A percentile compares a stretch with the other conserved stretches of the same genome.
These are phyloP conservation scores for Atta texana DNA, from an alignment of 1,140 invertebrate genomes.

Conservation along the genomic window DNA sequence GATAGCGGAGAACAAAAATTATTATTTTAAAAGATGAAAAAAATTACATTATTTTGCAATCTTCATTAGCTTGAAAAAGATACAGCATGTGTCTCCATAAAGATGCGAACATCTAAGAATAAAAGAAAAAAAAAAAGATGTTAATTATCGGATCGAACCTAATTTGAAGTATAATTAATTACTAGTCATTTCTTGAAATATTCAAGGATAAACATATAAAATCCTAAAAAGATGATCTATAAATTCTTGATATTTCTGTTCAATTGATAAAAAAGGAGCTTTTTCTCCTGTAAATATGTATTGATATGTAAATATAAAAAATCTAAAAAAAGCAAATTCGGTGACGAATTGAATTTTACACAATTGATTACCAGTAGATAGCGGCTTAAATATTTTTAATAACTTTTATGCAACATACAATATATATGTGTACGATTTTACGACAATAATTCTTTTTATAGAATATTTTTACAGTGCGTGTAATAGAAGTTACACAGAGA, in stretches of 20 bases:
- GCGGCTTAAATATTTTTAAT: slow-evolving; percentile 71
- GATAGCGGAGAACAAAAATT: neutral
- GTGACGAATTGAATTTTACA: slow-evolving; percentile 38
- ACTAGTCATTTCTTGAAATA: slow-evolving; percentile 11
- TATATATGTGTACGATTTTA: slow-evolving; percentile 57
- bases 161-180: neutral
- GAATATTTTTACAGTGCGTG: slow-evolving; percentile 52
- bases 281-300: neutral
- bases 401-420: slow-evolving; percentile 66
- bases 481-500: slow-evolving; percentile 62
- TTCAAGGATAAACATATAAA: neutral
- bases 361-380: slow-evolving; percentile 20
- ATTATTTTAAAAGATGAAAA: neutral
- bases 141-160: neutral
- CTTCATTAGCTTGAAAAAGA: neutral
- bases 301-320: slow-evolving; percentile 37
- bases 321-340: slow-evolving; percentile 39
- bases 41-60: neutral
- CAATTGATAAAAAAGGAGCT: neutral
- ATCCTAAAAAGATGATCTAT: neutral
- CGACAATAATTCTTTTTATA: slow-evolving; percentile 50
- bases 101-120: neutral
- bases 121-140: neutral
- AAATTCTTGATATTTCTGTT: neutral
- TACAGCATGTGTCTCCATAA: neutral